Evolutionary conservation across 2,797 vertebrate genomes (phyloP).

Genomic region (Gymnothorax javanicus): DNA sequence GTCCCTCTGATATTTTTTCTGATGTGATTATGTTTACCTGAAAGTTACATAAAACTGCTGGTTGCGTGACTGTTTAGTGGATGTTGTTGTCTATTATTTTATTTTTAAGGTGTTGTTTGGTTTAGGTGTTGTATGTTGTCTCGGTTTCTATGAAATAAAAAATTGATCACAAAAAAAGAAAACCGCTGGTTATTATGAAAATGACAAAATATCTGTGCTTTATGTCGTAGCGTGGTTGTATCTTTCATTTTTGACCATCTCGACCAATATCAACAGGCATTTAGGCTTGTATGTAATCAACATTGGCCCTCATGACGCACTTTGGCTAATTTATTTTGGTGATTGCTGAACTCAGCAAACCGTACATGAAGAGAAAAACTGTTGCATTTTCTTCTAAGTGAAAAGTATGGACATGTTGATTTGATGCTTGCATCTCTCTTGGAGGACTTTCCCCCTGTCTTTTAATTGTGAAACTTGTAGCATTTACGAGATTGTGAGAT

Average conservation of each 20-base stretch:
- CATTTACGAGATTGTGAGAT: background rate
- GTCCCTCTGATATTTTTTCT: background rate
- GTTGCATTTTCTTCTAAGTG: background rate
- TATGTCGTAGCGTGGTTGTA: too few relatives aligned
- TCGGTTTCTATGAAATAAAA: too few relatives aligned
- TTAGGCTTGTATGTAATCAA: too few relatives aligned
- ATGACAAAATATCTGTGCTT: too few relatives aligned
- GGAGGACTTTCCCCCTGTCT: background rate
- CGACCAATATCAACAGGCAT: too few relatives aligned
- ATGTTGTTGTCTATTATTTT: too few relatives aligned
- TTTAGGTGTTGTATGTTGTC: too few relatives aligned
- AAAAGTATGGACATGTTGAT: background rate
- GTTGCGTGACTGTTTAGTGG: background rate
- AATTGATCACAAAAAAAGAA: too few relatives aligned
- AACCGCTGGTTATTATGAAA: too few relatives aligned
- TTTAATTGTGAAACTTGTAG: background rate
- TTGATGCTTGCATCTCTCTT: background rate
- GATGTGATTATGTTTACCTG: background rate
- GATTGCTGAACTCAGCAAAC: background rate
- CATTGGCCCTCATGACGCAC: too few relatives aligned
- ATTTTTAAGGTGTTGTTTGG: too few relatives aligned
- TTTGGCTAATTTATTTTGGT: background rate
- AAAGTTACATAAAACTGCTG: background rate
- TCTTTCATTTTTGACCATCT: too few relatives aligned
- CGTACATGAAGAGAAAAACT: background rate